Percentiles rank a stretch among this genome's conserved stretches.
Conservation (phyloP, 2,797 vertebrate species). For the Pitangus sulphuratus region DNA sequence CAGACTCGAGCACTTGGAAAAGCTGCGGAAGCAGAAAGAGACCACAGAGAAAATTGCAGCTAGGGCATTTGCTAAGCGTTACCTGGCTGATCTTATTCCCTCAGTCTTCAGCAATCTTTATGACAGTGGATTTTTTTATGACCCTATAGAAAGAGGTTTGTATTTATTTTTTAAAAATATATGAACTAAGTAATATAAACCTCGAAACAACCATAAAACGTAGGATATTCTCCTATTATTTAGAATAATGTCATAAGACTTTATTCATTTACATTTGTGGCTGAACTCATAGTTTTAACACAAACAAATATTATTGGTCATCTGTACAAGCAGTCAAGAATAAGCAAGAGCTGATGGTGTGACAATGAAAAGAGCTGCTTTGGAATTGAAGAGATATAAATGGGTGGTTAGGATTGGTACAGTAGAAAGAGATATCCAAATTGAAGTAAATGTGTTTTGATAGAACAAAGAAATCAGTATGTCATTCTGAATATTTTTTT, state of each 20-base stretch:
- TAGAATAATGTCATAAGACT: not conserved
- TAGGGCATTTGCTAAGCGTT: slow-evolving; percentile 81
- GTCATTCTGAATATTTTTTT: not conserved
- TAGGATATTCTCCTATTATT: not conserved
- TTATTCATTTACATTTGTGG: not conserved
- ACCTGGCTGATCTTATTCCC: slow-evolving; percentile 86
- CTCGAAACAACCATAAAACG: not conserved
- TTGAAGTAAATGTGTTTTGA: not conserved
- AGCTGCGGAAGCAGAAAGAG: slow-evolving; percentile 80
- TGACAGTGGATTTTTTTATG: slow-evolving; percentile 88
- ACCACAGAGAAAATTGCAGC: slow-evolving; percentile 88
- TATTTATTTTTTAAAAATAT: not conserved
- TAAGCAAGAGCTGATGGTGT: not conserved
- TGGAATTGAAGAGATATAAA: not conserved
- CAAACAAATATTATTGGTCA: not conserved
- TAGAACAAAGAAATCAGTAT: not conserved
- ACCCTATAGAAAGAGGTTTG: slow-evolving; percentile 88
- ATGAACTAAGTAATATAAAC: not conserved
- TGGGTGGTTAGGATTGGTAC: not conserved
- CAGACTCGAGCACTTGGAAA: slow-evolving; percentile 80
- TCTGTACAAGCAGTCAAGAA: not conserved
- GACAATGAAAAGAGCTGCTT: not conserved
- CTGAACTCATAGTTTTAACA: not conserved
- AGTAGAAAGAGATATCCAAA: not conserved
- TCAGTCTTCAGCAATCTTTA: slow-evolving; percentile 83